Conservation (phyloP, 2,797 vertebrate genomes). For the Catharus ustulatus region DNA sequence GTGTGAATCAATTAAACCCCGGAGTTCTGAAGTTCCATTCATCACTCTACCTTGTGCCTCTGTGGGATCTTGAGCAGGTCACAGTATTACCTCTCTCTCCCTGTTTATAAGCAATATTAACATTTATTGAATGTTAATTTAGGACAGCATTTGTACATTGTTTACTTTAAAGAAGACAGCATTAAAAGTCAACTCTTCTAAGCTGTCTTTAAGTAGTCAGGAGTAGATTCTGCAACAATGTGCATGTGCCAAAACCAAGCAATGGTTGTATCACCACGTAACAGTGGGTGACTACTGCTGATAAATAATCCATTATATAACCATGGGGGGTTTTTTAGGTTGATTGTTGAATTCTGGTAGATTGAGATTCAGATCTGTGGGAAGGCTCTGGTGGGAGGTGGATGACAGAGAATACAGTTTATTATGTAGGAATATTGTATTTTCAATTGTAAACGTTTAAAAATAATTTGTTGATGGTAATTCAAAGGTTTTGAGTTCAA, state of each 20-base stretch:
- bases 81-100: background rate
- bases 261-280: accelerated
- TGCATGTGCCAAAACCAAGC: background rate
- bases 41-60: background rate
- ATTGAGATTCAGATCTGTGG: background rate
- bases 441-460: background rate
- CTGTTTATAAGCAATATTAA: background rate
- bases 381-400: background rate
- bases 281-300: background rate
- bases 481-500: background rate
- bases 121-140: background rate
- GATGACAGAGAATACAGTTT: background rate
- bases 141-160: background rate
- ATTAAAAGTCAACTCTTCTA: background rate
- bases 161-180: background rate
- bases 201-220: background rate
- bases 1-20: background rate
- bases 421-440: accelerated
- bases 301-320: background rate
- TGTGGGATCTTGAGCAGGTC: background rate
- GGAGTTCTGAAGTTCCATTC: background rate
- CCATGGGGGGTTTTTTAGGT: background rate
- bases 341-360: background rate
- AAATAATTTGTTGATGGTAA: background rate
- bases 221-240: background rate